Evolutionary conservation across 92 coral and sea anemone genomes (phyloP).

Genomic region (Phenganax stokvisi): DNA sequence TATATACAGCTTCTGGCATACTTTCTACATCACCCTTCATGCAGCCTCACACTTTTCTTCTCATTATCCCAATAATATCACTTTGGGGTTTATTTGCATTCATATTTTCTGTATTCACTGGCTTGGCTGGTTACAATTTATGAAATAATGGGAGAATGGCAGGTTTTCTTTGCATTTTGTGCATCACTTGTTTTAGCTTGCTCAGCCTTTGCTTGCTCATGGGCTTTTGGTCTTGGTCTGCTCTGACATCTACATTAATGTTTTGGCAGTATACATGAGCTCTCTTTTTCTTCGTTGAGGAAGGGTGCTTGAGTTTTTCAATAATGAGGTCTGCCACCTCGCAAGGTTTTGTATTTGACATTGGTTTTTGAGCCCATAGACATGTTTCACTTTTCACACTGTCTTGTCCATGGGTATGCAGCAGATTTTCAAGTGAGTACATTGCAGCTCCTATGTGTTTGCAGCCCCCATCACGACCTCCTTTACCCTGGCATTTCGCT

Average conservation of each 20-base stretch:
- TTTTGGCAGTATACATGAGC: background rate
- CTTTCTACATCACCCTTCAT: too few species aligned
- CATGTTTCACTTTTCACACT: slow-evolving; percentile 61
- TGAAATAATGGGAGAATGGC: too few species aligned
- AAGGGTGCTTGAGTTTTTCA: slow-evolving; percentile 48
- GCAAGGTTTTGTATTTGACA: slow-evolving; percentile 45
- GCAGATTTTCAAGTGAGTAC: slow-evolving; percentile 54
- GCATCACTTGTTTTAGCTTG: too few species aligned
- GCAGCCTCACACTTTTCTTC: too few species aligned
- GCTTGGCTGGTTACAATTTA: too few species aligned
- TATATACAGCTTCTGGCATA: too few species aligned
- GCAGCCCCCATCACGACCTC: slow-evolving; percentile 57
- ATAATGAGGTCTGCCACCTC: slow-evolving; percentile 47
- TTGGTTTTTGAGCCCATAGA: slow-evolving; percentile 48
- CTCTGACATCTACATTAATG: background rate
- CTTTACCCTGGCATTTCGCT: slow-evolving; percentile 56
- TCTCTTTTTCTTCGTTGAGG: slow-evolving; percentile 50
- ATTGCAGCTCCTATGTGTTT: slow-evolving; percentile 62
- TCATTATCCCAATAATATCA: too few species aligned
- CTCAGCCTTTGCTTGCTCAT: too few species aligned
- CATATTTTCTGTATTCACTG: too few species aligned
- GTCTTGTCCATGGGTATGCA: slow-evolving; percentile 48
- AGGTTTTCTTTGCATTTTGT: too few species aligned
- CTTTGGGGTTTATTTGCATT: too few species aligned
- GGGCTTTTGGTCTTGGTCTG: background rate